Conservation (phyloP, 35 echinoderm and acorn worm species). For the Apostichopus parvimensis region DNA sequence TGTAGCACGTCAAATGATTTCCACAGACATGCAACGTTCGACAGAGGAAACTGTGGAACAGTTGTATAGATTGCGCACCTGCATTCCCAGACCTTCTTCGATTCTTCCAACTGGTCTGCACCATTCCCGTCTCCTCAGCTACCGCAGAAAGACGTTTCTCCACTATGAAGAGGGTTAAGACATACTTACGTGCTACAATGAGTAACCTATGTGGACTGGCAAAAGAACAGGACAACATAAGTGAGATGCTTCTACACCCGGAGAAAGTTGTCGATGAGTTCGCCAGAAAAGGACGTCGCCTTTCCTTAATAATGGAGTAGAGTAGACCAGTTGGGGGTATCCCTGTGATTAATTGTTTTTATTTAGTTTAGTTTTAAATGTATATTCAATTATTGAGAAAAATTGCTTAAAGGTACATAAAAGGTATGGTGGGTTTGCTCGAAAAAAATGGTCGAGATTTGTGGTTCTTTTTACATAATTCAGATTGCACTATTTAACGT, state of each 20-base stretch:
- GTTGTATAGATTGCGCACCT: conserved; percentile 35
- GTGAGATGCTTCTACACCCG: conserved; percentile 27
- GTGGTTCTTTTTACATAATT: too few relatives aligned
- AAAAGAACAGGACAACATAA: too few relatives aligned
- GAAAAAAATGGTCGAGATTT: too few relatives aligned
- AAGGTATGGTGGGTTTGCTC: too few relatives aligned
- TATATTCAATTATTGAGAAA: too few relatives aligned
- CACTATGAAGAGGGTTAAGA: conserved; percentile 29
- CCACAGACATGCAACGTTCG: too few relatives aligned
- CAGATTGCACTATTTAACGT: too few relatives aligned
- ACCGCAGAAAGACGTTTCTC: conserved; percentile 25
- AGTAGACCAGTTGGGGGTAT: conserved; percentile 11
- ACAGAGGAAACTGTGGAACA: conserved; percentile 45
- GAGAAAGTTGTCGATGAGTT: conserved; percentile 36
- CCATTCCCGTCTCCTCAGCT: conserved; percentile 33
- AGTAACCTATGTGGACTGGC: neutral
- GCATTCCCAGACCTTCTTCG: conserved; percentile 17
- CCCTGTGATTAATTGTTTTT: neutral
- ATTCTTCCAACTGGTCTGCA: conserved; percentile 43
- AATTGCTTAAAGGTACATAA: too few relatives aligned
- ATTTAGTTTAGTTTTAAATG: neutral
- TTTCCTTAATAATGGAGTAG: neutral
- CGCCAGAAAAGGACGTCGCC: conserved; percentile 4
- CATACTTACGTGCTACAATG: conserved; percentile 51
- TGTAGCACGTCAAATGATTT: neutral